Conservation (phyloP, 2,797 vertebrate species). For the Ciconia nigra region DNA sequence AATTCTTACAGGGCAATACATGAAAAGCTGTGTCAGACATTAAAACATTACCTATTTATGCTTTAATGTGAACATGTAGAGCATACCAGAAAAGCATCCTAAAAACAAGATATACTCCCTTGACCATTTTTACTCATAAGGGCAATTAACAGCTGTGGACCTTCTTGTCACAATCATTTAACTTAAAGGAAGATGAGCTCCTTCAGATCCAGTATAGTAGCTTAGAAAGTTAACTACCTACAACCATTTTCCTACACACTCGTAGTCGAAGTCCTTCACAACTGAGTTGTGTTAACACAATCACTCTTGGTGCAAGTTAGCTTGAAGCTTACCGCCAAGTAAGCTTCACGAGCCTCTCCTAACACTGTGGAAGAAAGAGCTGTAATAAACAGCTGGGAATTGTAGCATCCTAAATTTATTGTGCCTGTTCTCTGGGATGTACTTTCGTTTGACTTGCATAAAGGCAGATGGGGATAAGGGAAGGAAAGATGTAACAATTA, state of each 20-base stretch:
- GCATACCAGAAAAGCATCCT: neutral
- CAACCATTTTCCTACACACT: neutral
- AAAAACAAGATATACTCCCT: neutral
- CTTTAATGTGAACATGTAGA: neutral
- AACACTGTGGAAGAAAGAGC: neutral
- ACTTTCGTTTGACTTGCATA: neutral
- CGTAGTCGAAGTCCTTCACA: neutral
- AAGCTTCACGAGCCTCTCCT: neutral
- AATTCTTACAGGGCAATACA: neutral
- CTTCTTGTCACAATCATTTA: neutral
- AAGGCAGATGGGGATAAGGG: neutral
- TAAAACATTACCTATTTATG: neutral
- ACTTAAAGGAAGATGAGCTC: neutral
- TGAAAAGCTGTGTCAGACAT: neutral
- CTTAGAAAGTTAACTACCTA: neutral
- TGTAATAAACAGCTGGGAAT: neutral
- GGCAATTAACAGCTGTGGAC: neutral
- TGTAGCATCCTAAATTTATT: neutral
- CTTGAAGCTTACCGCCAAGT: neutral
- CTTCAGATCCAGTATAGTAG: neutral
- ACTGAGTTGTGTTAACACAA: neutral
- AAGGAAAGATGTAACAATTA: neutral
- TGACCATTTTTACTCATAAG: neutral
- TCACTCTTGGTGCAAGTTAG: neutral
- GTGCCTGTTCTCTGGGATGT: neutral